phyloP scores from a whole-genome alignment of 2,113 vertebrate species.

The Takifugu bimaculatus region DNA sequence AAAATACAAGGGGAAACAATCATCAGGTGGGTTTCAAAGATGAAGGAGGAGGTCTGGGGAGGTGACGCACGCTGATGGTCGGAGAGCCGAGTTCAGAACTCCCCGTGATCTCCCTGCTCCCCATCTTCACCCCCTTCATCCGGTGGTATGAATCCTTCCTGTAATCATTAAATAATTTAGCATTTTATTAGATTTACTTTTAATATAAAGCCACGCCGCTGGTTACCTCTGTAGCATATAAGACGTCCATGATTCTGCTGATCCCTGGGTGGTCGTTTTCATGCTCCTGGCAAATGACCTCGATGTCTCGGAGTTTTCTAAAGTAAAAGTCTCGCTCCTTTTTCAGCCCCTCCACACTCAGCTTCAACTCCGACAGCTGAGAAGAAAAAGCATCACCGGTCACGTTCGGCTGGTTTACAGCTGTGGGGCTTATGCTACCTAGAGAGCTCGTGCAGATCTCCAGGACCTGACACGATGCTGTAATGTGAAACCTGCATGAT shows the following conservation, averaged over 20 bases:
- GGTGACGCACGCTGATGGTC: not conserved
- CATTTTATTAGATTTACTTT: not conserved
- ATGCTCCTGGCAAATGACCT: conserved; percentile 91
- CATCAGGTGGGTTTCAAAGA: not conserved
- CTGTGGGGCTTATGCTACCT: too few species aligned
- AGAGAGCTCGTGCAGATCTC: too few species aligned
- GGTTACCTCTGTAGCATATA: conserved; percentile 90
- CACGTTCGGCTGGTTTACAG: too few species aligned
- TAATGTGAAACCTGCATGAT: not conserved
- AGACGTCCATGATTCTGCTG: conserved; percentile 82
- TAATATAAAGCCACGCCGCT: too few species aligned
- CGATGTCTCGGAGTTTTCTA: conserved; percentile 91
- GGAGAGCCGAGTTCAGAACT: conserved; percentile 77
- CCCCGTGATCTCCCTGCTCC: conserved; percentile 83
- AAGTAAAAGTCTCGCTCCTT: conserved; percentile 98
- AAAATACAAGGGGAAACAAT: too few species aligned
- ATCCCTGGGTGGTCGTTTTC: conserved; percentile 80
- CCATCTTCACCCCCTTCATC: conserved; percentile 87
- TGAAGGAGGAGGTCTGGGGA: conserved; percentile 19
- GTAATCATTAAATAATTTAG: not conserved
- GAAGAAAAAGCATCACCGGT: not conserved
- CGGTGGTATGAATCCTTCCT: conserved; percentile 80
- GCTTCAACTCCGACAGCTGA: conserved; percentile 87
- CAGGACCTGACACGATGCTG: not conserved
- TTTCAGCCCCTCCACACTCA: conserved; percentile 87